phyloP scores from a whole-genome alignment of 2,888 invertebrate species.

The Sceliomorpha sp. region DNA sequence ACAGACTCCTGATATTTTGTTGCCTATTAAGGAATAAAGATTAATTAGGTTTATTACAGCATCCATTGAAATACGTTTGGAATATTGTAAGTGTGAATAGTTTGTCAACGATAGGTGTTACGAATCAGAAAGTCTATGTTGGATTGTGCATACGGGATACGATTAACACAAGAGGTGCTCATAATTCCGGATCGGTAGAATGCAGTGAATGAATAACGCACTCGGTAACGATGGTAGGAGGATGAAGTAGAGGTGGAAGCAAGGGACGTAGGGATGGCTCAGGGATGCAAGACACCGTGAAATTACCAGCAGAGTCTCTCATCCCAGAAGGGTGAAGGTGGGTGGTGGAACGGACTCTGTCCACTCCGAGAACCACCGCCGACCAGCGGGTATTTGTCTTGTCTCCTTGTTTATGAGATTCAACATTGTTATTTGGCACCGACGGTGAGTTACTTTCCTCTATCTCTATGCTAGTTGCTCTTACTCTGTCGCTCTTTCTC shows the following conservation, averaged over 20 bases:
- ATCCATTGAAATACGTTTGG: background rate
- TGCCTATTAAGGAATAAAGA: slow-evolving; percentile 2
- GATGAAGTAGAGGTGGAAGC: slow-evolving; percentile 54
- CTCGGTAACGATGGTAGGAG: slow-evolving; percentile 58
- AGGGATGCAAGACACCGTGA: slow-evolving; percentile 83
- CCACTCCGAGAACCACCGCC: slow-evolving; percentile 76
- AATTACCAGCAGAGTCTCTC: slow-evolving; percentile 82
- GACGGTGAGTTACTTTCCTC: slow-evolving; percentile 75
- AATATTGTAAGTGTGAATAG: slow-evolving; percentile 9
- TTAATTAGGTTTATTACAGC: slow-evolving; percentile 9
- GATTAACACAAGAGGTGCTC: slow-evolving; percentile 65
- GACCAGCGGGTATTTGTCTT: slow-evolving; percentile 80
- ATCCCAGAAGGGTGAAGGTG: slow-evolving; percentile 70
- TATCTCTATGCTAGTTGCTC: slow-evolving; percentile 54
- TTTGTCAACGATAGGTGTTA: no score
- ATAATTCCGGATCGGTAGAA: slow-evolving; percentile 64
- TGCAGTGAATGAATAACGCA: slow-evolving; percentile 59
- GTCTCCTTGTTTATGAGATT: slow-evolving; percentile 81
- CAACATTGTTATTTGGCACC: slow-evolving; percentile 81
- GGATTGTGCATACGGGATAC: slow-evolving; percentile 32
- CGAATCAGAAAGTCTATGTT: no score
- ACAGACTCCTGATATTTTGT: no score
- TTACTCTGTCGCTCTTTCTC: slow-evolving; percentile 55
- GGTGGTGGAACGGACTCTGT: slow-evolving; percentile 79
- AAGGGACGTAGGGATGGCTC: slow-evolving; percentile 76